A percentile compares a stretch with the other conserved stretches of the same genome.
phyloP scores from a whole-genome alignment of 2,113 vertebrate species.

The Chloroceryle aenea region DNA sequence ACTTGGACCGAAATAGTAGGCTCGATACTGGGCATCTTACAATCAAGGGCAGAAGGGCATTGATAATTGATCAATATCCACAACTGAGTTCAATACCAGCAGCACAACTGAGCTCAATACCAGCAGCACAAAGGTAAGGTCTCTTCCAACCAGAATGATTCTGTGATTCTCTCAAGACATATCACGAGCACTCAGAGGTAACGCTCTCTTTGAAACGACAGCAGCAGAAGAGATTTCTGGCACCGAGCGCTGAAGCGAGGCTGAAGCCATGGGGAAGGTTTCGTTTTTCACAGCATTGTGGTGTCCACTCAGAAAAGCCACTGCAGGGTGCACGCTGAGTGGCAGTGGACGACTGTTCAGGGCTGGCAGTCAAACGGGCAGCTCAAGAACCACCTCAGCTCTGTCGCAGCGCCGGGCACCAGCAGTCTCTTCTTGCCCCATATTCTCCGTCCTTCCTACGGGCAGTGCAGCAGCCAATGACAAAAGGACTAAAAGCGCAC shows the following conservation, averaged over 20 bases:
- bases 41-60: neutral
- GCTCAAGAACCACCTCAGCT: neutral
- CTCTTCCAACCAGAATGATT: neutral
- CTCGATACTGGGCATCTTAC: neutral
- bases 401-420: neutral
- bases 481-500: neutral
- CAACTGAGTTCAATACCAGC: neutral
- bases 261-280: neutral
- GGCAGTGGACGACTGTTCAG: neutral
- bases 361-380: neutral
- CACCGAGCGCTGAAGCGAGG: rapidly evolving
- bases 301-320: neutral
- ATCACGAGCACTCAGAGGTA: neutral
- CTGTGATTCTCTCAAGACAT: neutral
- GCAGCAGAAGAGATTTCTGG: neutral
- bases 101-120: neutral
- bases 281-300: rapidly evolving
- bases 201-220: neutral
- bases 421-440: neutral
- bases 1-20: neutral
- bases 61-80: neutral
- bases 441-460: neutral
- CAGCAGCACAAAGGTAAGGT: no score
- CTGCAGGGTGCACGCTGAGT: rapidly evolving
- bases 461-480: neutral